Percentiles rank a stretch among this genome's conserved stretches.
Conservation (phyloP, 2,113 vertebrate species). For the Psilopsiagon aymara region DNA sequence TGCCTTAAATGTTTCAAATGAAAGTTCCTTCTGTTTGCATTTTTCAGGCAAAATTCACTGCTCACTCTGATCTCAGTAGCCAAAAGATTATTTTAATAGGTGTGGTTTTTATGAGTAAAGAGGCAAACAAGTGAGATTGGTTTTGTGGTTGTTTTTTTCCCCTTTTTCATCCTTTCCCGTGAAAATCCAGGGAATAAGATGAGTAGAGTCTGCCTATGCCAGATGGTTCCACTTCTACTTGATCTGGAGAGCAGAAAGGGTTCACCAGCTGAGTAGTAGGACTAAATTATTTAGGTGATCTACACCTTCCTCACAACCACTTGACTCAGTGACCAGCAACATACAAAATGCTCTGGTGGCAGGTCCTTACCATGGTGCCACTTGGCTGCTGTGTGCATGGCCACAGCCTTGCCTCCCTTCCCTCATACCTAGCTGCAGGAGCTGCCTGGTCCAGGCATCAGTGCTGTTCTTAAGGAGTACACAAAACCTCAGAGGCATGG, state of each 20-base stretch:
- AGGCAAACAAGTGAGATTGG: background rate
- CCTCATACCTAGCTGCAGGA: background rate
- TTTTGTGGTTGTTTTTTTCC: background rate
- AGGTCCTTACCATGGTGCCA: background rate
- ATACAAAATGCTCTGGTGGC: background rate
- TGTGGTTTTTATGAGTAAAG: background rate
- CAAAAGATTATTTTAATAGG: background rate
- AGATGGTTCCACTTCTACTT: background rate
- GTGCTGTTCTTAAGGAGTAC: background rate
- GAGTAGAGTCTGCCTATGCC: background rate
- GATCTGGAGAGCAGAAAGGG: background rate
- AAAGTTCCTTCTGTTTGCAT: background rate
- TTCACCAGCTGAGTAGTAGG: background rate
- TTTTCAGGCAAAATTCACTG: background rate
- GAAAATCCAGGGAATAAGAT: background rate
- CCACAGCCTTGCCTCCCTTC: background rate
- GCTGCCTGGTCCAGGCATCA: background rate
- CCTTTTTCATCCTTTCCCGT: background rate
- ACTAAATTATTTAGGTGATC: background rate
- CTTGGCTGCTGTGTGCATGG: background rate
- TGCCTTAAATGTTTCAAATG: background rate
- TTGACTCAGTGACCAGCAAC: background rate
- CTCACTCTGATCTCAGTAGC: background rate
- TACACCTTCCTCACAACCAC: background rate
- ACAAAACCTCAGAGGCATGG: background rate